Percentiles rank a stretch among this genome's conserved stretches.
Evolutionary conservation across 2,113 vertebrate species (phyloP).

Genomic region (Pyxicephalus adspersus): DNA sequence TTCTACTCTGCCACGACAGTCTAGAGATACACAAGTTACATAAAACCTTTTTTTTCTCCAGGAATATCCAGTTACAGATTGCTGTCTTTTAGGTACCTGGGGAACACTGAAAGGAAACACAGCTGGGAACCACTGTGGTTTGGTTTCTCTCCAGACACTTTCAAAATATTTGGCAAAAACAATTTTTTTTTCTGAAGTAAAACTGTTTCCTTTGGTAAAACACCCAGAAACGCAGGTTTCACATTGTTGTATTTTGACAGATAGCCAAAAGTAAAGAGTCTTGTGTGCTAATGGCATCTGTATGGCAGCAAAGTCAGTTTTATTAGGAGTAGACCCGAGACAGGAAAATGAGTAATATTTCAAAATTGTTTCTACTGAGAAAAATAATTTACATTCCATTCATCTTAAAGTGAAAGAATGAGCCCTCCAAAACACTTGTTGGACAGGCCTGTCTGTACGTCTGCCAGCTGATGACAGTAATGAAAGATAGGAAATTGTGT

Average conservation of each 20-base stretch:
- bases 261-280: slow-evolving; percentile 59
- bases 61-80: slow-evolving; percentile 75
- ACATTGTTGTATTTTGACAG: slow-evolving; percentile 70
- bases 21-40: slow-evolving; percentile 71
- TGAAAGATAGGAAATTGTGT: not conserved
- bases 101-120: slow-evolving; percentile 81
- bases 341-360: slow-evolving; percentile 28
- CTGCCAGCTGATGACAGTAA: slow-evolving; percentile 43
- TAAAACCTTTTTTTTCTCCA: slow-evolving; percentile 65
- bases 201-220: slow-evolving; percentile 86
- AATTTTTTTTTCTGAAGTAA: slow-evolving; percentile 76
- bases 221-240: slow-evolving; percentile 75
- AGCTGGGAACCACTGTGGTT: slow-evolving; percentile 80
- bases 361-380: slow-evolving; percentile 51
- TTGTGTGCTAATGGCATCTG: slow-evolving; percentile 59
- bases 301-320: slow-evolving; percentile 50
- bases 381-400: slow-evolving; percentile 28
- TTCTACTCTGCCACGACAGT: slow-evolving; percentile 62
- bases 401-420: slow-evolving; percentile 12
- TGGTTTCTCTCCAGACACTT: slow-evolving; percentile 82
- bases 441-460: slow-evolving; percentile 6
- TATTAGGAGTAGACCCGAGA: slow-evolving; percentile 42
- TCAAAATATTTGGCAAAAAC: slow-evolving; percentile 82
- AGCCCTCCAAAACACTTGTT: slow-evolving; percentile 24
- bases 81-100: slow-evolving; percentile 75